A percentile compares a stretch with the other conserved stretches of the same genome.
These are phyloP conservation scores for Oreochromis aureus DNA, from an alignment of 2,113 vertebrate species.

Conservation along the genomic window DNA sequence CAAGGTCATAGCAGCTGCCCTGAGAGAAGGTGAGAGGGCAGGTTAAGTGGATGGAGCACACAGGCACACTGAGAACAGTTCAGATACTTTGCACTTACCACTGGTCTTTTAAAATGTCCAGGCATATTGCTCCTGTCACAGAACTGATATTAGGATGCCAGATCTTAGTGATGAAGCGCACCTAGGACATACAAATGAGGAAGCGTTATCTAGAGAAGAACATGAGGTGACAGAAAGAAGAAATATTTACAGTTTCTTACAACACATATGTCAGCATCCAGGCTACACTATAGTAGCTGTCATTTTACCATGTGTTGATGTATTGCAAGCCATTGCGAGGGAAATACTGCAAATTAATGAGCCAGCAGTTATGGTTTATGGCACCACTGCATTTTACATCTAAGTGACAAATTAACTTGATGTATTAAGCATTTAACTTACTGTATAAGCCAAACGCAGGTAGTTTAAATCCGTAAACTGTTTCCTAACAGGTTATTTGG, in stretches of 20 bases:
- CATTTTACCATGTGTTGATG: neutral
- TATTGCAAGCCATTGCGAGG: neutral
- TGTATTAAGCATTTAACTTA: neutral
- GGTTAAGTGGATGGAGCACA: neutral
- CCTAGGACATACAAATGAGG: conserved; percentile 67
- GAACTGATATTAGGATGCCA: conserved; percentile 99
- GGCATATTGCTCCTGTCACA: conserved; percentile 97
- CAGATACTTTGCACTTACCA: conserved; percentile 78
- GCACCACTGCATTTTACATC: neutral
- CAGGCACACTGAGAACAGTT: neutral
- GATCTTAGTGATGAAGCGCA: conserved; percentile 98
- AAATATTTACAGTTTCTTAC: neutral
- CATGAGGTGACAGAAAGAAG: neutral
- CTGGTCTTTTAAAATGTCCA: conserved; percentile 99
- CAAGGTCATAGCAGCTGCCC: conserved; percentile 98
- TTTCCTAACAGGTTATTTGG: neutral
- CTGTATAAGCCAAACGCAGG: neutral
- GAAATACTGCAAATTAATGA: neutral
- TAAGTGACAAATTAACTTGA: neutral
- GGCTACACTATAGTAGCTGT: neutral
- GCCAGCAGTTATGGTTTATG: neutral
- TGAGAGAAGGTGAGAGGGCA: conserved; percentile 42
- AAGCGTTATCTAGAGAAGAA: neutral
- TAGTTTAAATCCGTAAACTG: neutral
- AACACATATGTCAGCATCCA: neutral